Percentiles rank a stretch among this genome's conserved stretches.
Evolutionary conservation across 2,888 invertebrate species (phyloP).

Genomic region (Drosophila neotestacea): DNA sequence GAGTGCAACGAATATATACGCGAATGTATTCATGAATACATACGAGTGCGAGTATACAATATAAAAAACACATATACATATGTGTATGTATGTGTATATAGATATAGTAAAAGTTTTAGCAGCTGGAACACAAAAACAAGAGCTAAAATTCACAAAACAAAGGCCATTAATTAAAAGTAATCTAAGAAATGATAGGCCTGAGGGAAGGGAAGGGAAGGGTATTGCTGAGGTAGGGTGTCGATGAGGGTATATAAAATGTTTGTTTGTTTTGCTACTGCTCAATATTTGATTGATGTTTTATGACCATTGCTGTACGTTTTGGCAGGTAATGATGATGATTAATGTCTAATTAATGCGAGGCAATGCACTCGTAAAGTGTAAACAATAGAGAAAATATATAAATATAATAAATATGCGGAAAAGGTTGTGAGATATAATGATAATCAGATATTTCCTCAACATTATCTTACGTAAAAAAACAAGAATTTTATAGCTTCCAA

Average conservation of each 20-base stretch:
- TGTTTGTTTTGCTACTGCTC: constrained; percentile 35
- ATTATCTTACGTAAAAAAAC: too few species aligned
- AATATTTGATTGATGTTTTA: constrained; percentile 59
- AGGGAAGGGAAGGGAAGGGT: neutral
- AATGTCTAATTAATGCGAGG: constrained; percentile 52
- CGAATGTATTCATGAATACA: constrained; percentile 26
- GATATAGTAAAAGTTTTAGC: constrained; percentile 50
- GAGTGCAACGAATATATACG: constrained; percentile 61
- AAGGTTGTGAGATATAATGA: neutral
- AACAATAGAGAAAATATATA: neutral
- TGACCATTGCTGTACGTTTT: constrained; percentile 2
- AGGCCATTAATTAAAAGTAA: constrained; percentile 54
- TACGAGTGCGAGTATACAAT: neutral
- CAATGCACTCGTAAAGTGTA: constrained; percentile 46
- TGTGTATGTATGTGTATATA: constrained; percentile 1
- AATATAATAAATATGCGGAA: neutral
- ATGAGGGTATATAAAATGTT: neutral
- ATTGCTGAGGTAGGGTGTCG: neutral
- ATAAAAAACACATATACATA: neutral
- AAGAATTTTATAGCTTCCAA: too few species aligned
- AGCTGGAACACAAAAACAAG: constrained; percentile 28
- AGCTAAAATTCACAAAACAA: constrained; percentile 26
- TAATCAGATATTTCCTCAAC: neutral
- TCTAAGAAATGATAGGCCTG: constrained; percentile 12
- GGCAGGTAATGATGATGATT: constrained; percentile 39